Percentiles rank a stretch among this genome's conserved stretches.
Conservation (phyloP, 2,888 invertebrate species). For the Ecliptopera silaceata region DNA sequence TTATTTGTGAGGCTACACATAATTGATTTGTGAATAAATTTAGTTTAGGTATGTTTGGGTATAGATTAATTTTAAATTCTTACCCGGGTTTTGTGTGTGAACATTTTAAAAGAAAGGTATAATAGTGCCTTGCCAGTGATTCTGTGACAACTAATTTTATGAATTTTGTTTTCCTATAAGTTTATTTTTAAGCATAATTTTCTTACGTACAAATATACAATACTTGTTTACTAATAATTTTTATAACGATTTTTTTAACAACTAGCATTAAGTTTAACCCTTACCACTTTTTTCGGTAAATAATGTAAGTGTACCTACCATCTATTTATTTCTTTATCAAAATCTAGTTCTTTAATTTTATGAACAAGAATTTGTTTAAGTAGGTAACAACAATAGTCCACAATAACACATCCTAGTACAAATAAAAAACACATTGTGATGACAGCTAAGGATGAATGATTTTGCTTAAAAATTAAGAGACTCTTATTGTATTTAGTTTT, state of each 20-base stretch:
- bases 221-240: constrained; percentile 5
- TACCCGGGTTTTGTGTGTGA: constrained; percentile 28
- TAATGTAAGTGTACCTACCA: constrained; percentile 5
- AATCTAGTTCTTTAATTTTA: constrained; percentile 5
- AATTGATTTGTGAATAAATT: constrained; percentile 37
- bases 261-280: background rate
- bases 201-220: constrained; percentile 34
- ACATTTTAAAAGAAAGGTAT: constrained; percentile 36
- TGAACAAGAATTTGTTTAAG: background rate
- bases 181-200: constrained; percentile 40
- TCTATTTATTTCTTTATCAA: constrained; percentile 18
- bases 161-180: constrained; percentile 35
- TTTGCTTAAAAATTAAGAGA: background rate
- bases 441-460: background rate
- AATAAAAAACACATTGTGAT: background rate
- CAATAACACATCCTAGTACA: constrained; percentile 2
- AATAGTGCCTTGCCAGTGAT: constrained; percentile 58
- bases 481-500: constrained; percentile 5
- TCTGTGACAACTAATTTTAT: constrained; percentile 47
- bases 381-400: background rate
- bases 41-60: constrained; percentile 25
- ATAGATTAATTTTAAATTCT: constrained; percentile 26
- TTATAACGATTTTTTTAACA: background rate
- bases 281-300: constrained; percentile 16
- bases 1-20: constrained; percentile 40